Conservation (phyloP, 2,888 invertebrate genomes). For the Rotaria socialis region DNA sequence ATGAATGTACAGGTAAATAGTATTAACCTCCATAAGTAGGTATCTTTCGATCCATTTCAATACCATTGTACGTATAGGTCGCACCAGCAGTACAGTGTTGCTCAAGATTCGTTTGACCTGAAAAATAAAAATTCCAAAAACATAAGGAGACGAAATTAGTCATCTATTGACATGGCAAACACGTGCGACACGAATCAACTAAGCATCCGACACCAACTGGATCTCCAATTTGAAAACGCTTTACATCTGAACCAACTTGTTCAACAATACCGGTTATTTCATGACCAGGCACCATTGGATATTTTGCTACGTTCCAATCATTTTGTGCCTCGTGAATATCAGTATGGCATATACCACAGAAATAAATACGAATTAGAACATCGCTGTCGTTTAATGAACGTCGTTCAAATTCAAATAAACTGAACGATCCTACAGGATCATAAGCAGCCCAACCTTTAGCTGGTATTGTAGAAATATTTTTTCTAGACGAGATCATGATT, state of each 20-base stretch:
- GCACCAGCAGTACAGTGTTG: background rate
- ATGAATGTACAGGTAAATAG: background rate
- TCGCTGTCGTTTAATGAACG: background rate
- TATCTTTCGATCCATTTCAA: background rate
- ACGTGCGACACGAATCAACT: constrained; percentile 30
- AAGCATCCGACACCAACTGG: constrained; percentile 41
- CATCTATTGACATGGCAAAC: background rate
- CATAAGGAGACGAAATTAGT: background rate
- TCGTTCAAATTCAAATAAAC: background rate
- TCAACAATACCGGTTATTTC: constrained; percentile 45
- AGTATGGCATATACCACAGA: constrained; percentile 46
- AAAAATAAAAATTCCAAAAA: background rate
- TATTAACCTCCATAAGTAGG: background rate
- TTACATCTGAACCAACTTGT: background rate
- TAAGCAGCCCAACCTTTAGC: no score
- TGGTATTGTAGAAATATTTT: no score
- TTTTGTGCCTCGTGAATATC: constrained; percentile 39
- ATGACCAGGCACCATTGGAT: constrained; percentile 46
- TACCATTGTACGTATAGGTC: background rate
- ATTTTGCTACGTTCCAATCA: background rate
- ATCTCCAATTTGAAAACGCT: constrained; percentile 36
- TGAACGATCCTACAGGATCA: background rate
- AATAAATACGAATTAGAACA: constrained; percentile 38
- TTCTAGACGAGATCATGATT: no score
- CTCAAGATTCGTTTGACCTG: background rate